These are phyloP conservation scores for Scopus umbretta DNA, from an alignment of 2,113 vertebrate species.

Conservation along the genomic window DNA sequence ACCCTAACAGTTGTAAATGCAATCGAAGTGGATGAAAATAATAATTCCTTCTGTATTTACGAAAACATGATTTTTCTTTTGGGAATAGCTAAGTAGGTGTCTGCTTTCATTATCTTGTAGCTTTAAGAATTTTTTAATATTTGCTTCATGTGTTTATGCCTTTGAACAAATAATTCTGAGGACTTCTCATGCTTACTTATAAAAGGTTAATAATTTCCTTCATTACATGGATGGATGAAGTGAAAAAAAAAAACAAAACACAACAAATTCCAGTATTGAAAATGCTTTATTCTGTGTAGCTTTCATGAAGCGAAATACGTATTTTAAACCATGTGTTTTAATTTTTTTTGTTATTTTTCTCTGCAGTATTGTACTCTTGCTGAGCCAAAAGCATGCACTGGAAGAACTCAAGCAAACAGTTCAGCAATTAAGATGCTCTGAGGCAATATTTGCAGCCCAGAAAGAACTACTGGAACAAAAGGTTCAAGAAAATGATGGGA, in stretches of 20 bases:
- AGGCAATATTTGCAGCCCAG: conserved; percentile 88
- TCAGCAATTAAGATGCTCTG: conserved; percentile 87
- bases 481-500: conserved; percentile 87
- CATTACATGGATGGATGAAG: neutral
- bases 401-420: conserved; percentile 91
- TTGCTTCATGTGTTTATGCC: neutral
- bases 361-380: conserved; percentile 81
- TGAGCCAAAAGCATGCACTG: conserved; percentile 90
- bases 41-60: neutral
- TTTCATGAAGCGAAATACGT: neutral
- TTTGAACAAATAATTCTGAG: neutral
- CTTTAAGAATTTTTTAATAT: neutral
- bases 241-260: neutral
- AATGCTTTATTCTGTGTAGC: neutral
- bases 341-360: neutral
- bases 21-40: neutral
- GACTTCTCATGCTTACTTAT: neutral
- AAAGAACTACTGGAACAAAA: conserved; percentile 89
- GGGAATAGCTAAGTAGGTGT: neutral
- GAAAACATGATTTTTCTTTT: neutral
- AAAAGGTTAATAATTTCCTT: neutral
- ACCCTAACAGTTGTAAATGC: neutral
- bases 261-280: neutral
- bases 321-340: neutral
- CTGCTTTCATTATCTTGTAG: neutral